phyloP scores from a whole-genome alignment of 2,888 invertebrate genomes.

The Oxytorus armatus region DNA sequence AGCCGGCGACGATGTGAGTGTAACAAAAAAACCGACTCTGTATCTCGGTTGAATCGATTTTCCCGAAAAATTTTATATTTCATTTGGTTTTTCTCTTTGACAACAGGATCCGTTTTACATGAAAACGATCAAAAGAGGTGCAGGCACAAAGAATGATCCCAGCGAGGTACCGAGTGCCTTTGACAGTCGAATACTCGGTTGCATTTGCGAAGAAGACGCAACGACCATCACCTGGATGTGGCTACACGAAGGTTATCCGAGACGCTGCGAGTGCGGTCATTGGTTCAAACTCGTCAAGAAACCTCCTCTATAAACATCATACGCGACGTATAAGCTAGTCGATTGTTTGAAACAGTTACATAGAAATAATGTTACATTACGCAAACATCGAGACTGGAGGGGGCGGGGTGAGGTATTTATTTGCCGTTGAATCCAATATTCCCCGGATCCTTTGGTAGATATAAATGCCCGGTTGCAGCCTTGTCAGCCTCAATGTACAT shows the following conservation, averaged over 20 bases:
- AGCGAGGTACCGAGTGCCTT: slow-evolving; percentile 96
- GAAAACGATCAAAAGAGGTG: slow-evolving; percentile 92
- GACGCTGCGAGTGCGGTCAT: slow-evolving; percentile 97
- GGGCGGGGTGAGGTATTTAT: slow-evolving; percentile 60
- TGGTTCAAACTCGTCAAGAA: slow-evolving; percentile 97
- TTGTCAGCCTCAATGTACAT: slow-evolving; percentile 58
- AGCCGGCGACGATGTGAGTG: slow-evolving; percentile 92
- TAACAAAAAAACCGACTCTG: not conserved
- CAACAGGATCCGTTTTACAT: slow-evolving; percentile 92
- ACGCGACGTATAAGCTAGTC: slow-evolving; percentile 73
- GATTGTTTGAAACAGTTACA: slow-evolving; percentile 77
- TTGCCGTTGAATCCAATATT: slow-evolving; percentile 62
- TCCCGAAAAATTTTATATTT: not conserved
- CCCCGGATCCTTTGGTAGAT: not conserved
- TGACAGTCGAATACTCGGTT: slow-evolving; percentile 96
- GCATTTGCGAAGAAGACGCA: slow-evolving; percentile 98
- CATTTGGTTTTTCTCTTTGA: not conserved
- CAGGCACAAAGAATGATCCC: slow-evolving; percentile 93
- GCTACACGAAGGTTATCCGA: slow-evolving; percentile 95
- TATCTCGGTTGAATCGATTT: not conserved
- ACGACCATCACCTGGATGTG: slow-evolving; percentile 97
- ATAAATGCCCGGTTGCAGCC: slow-evolving; percentile 6
- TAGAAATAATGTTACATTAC: slow-evolving; percentile 79
- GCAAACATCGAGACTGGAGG: slow-evolving; percentile 66
- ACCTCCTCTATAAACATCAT: slow-evolving; percentile 87